Conservation (phyloP, 2,888 invertebrate genomes). For the Zygogramma bicolorata region DNA sequence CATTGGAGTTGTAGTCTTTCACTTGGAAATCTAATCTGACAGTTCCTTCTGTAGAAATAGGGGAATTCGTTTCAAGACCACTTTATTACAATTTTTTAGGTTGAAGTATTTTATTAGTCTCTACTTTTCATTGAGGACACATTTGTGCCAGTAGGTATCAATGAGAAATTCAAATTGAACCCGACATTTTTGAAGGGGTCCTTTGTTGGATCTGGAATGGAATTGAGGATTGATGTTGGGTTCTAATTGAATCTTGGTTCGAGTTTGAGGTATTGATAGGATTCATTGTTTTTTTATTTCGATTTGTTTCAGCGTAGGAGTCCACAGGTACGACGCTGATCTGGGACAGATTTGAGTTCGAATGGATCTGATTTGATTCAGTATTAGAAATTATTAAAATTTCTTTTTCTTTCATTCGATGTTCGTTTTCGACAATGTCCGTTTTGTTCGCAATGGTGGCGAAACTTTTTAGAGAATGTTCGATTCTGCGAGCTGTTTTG, state of each 20-base stretch:
- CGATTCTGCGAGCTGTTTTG: background rate
- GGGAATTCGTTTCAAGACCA: background rate
- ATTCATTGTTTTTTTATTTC: background rate
- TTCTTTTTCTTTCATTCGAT: background rate
- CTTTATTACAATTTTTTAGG: background rate
- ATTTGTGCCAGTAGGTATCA: background rate
- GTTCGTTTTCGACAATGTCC: background rate
- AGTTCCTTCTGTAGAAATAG: too few species aligned
- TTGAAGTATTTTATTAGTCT: background rate
- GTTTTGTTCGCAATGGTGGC: conserved; percentile 1
- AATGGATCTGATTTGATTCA: background rate
- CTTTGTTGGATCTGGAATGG: background rate
- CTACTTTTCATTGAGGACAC: background rate
- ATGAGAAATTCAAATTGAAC: background rate
- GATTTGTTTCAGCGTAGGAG: background rate
- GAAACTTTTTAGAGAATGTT: background rate
- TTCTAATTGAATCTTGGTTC: background rate
- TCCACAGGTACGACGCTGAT: too few species aligned
- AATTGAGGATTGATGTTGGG: background rate
- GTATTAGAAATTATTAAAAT: background rate
- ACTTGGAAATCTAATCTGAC: background rate
- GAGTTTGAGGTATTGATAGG: background rate
- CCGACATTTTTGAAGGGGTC: background rate
- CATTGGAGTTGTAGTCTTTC: background rate
- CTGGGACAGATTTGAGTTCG: too few species aligned